phyloP scores from a whole-genome alignment of 1,140 invertebrate genomes.

The Papilio helenus region DNA sequence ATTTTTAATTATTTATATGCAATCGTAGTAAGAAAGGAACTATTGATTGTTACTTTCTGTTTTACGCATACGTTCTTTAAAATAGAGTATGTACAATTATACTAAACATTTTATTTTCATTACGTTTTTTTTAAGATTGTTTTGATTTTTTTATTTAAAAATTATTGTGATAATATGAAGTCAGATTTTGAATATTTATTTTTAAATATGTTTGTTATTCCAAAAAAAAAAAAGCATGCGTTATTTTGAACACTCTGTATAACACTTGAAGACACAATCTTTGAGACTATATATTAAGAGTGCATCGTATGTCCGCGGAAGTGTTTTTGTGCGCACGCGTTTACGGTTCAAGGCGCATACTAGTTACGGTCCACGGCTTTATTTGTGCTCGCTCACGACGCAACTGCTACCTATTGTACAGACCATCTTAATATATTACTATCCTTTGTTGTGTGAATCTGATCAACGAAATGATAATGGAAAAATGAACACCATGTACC shows the following conservation, averaged over 20 bases:
- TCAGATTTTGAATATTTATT: too few relatives aligned
- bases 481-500: not conserved
- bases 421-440: slow-evolving; percentile 18
- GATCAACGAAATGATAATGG: not conserved
- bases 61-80: too few relatives aligned
- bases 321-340: slow-evolving; percentile 38
- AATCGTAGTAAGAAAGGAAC: too few relatives aligned
- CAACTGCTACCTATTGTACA: slow-evolving; percentile 23
- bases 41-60: too few relatives aligned
- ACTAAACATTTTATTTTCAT: too few relatives aligned
- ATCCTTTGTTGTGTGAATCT: not conserved
- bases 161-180: too few relatives aligned
- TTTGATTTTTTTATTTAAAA: too few relatives aligned
- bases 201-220: too few relatives aligned
- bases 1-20: too few relatives aligned
- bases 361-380: slow-evolving; percentile 38
- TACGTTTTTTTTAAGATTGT: too few relatives aligned
- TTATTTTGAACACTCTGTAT: slow-evolving; percentile 6
- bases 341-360: slow-evolving; percentile 37
- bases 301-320: slow-evolving; percentile 38
- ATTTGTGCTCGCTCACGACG: slow-evolving; percentile 30
- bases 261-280: not conserved
- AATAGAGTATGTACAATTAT: too few relatives aligned
- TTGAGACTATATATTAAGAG: slow-evolving; percentile 36
- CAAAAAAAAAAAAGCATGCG: not conserved